Conservation (phyloP, 1,140 invertebrate species). For the Aphaenogaster rudis region DNA sequence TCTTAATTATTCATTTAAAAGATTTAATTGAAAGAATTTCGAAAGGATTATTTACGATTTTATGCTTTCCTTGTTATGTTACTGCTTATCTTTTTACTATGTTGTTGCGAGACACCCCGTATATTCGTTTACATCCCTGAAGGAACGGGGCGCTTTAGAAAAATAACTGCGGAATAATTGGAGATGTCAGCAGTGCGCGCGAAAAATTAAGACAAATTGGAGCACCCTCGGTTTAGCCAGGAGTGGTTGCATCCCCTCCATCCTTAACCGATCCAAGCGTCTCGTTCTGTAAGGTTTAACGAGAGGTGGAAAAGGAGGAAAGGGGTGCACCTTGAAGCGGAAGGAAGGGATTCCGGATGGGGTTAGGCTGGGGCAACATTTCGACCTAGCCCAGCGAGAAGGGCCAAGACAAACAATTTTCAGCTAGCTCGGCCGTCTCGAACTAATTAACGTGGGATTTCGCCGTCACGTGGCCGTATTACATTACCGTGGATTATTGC, state of each 20-base stretch:
- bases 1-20: background rate
- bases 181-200: background rate
- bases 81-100: no score
- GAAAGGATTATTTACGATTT: background rate
- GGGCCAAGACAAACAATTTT: constrained; percentile 82
- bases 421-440: constrained; percentile 77
- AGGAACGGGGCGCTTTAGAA: background rate
- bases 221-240: constrained; percentile 25
- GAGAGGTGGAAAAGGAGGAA: background rate
- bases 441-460: constrained; percentile 84
- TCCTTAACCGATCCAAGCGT: constrained; percentile 14
- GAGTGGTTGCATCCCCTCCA: background rate
- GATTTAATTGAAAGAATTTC: background rate
- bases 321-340: constrained; percentile 26
- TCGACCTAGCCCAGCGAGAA: constrained; percentile 66
- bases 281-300: constrained; percentile 29
- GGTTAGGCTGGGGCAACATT: constrained; percentile 56
- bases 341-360: constrained; percentile 35
- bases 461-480: constrained; percentile 59
- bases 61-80: background rate
- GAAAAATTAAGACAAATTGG: constrained; percentile 57
- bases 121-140: background rate
- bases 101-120: background rate
- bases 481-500: constrained; percentile 49
- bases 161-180: constrained; percentile 52